Base-by-base conservation (phyloP, 2,797 vertebrate genomes). In the Chlorospingus flavigularis region DNA sequence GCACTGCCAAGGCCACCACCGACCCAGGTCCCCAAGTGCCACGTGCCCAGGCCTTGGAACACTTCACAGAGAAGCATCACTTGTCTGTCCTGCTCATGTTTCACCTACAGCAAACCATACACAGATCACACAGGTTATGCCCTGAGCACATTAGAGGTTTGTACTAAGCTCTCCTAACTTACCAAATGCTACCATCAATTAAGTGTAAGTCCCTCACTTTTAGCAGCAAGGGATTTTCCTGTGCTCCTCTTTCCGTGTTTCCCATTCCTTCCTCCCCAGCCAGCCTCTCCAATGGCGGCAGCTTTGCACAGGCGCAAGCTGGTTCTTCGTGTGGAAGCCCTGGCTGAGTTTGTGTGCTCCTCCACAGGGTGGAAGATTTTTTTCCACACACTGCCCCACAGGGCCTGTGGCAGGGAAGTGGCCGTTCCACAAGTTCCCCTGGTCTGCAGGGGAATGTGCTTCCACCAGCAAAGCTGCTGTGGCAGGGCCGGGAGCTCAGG, bases 181-280 rank as follows among this genome's bases (percentile, higher is more conserved):
- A 65, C 1, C 74, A 47, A 57, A 51, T 14, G 53, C 37, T 87
- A 35, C 61, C 47, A 8, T 25, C 50, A 30, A 1, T 21, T 39
- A 82, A 55, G 35, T 21, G 40, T 30, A 66, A 53, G 48, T 47
- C 24, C 1, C 1, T 68, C 48, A 25, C 25, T 66, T 60, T 4
- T 3, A 63, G 47, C 57, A 77, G 33, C 0, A 4, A 61, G 21
- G 18, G 42, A 11, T 47, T 74, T 85, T 37, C 1, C 1, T 63
- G 40, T 50, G 57, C 28, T 37, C 9, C 57, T 31, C 51, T 18
- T 50, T 55, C 17, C 1, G 0, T 0, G 0, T 5, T 37, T 73
- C 54, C 51, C 1, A 0, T 51, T 81, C 43, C 45, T 45, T 66
- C 68, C n/a, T 40, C 31, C 39, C 65, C 82, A 83, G 7, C 23